Conservation (phyloP, 2,113 vertebrate species). For the Ochotona princeps region DNA sequence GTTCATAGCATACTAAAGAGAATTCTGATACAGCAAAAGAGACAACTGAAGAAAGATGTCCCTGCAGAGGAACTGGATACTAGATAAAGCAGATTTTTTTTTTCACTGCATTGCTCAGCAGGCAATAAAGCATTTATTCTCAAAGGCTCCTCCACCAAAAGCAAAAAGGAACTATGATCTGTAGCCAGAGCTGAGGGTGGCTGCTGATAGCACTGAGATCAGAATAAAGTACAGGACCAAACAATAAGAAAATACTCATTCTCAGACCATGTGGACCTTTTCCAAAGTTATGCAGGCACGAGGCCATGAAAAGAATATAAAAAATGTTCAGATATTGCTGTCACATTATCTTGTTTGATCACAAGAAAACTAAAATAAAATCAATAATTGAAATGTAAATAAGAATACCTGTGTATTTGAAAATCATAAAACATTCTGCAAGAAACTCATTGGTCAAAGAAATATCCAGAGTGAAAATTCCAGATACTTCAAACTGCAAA, state of each 20-base stretch:
- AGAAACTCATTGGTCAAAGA: not conserved
- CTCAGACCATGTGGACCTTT: not conserved
- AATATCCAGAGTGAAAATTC: not conserved
- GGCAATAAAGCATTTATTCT: not conserved
- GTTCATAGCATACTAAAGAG: not conserved
- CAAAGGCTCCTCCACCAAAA: not conserved
- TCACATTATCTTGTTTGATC: not conserved
- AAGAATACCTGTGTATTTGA: not conserved
- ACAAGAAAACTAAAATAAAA: not conserved
- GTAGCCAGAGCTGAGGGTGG: not conserved
- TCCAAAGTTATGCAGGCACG: not conserved
- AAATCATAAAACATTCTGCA: not conserved
- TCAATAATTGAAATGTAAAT: not conserved
- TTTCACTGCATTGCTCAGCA: not conserved
- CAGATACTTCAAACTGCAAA: not conserved
- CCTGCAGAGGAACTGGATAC: not conserved
- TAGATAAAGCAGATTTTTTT: not conserved
- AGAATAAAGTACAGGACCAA: slow-evolving; percentile 4
- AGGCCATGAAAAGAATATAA: not conserved
- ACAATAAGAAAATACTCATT: not conserved
- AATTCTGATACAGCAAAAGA: not conserved
- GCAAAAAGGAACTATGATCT: not conserved
- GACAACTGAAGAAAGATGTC: not conserved
- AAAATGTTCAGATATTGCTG: not conserved
- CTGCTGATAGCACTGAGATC: not conserved